phyloP scores from a whole-genome alignment of 2,797 vertebrate species.

The Darevskia nairensis region DNA sequence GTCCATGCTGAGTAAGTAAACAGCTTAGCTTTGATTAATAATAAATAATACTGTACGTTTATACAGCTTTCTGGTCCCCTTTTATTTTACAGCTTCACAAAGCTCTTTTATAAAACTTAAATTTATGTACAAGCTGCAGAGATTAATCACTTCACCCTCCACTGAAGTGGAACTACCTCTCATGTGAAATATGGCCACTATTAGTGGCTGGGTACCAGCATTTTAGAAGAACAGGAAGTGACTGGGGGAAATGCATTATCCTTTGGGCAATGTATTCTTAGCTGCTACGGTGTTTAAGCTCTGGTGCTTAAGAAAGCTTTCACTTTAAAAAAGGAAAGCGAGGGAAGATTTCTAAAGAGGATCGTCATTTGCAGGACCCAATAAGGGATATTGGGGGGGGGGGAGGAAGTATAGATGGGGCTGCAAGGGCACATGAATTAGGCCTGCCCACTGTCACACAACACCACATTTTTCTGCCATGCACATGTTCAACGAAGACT shows the following conservation, averaged over 20 bases:
- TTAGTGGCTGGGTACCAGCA: slow-evolving; percentile 25
- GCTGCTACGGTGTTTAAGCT: neutral
- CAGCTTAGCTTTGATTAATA: slow-evolving; percentile 50
- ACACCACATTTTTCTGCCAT: too few relatives aligned
- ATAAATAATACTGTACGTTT: slow-evolving; percentile 17
- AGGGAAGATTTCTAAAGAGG: neutral
- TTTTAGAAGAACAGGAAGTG: slow-evolving; percentile 16
- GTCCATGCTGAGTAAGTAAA: slow-evolving; percentile 35
- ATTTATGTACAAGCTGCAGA: neutral
- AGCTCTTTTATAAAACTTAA: slow-evolving; percentile 23
- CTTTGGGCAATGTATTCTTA: slow-evolving; percentile 8
- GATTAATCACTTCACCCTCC: slow-evolving; percentile 33
- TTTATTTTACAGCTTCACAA: slow-evolving; percentile 31
- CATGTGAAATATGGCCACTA: slow-evolving; percentile 8
- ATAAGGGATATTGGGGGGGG: rapidly evolving
- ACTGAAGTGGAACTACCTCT: slow-evolving; percentile 23
- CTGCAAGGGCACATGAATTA: neutral
- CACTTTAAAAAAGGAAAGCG: neutral
- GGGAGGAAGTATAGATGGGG: neutral
- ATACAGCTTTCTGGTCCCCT: slow-evolving; percentile 21
- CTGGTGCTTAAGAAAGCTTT: neutral
- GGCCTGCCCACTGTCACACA: too few relatives aligned
- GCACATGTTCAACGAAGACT: too few relatives aligned
- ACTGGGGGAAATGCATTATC: slow-evolving; percentile 19
- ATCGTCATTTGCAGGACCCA: neutral